These are phyloP conservation scores for Calameuta filiformis DNA, from an alignment of 2,888 invertebrate genomes.

Conservation along the genomic window DNA sequence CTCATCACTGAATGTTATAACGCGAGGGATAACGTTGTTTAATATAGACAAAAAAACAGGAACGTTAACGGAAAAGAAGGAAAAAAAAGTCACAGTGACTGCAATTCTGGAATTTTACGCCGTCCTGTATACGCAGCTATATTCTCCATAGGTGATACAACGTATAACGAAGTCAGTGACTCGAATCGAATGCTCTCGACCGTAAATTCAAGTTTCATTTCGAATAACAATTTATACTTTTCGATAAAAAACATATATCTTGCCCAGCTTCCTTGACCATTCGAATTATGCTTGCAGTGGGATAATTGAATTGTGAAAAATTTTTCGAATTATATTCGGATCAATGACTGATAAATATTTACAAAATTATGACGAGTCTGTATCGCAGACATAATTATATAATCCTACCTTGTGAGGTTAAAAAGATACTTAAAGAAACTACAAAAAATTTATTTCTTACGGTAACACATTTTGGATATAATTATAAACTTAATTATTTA, in stretches of 20 bases:
- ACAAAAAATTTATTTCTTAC: not conserved
- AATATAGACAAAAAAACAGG: not conserved
- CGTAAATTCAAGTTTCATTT: not conserved
- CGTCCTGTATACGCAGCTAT: not conserved
- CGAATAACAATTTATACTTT: not conserved
- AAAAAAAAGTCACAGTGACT: not conserved
- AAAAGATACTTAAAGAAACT: not conserved
- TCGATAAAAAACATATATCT: not conserved
- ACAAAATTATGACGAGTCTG: not conserved
- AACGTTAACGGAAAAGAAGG: not conserved
- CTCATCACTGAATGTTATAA: not conserved
- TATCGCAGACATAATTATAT: not conserved
- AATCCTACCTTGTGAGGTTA: not conserved
- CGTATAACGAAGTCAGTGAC: not conserved
- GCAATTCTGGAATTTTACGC: not conserved
- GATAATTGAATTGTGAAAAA: not conserved
- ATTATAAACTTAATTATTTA: not conserved
- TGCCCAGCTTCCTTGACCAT: not conserved
- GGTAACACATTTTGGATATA: not conserved
- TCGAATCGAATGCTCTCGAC: not conserved
- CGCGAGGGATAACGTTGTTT: not conserved
- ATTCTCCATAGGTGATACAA: not conserved
- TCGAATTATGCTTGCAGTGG: not conserved
- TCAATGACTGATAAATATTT: not conserved
- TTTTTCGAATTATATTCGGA: not conserved